Evolutionary conservation across 2,888 invertebrate species (phyloP).

Genomic region (Chaitophorus viminalis): DNA sequence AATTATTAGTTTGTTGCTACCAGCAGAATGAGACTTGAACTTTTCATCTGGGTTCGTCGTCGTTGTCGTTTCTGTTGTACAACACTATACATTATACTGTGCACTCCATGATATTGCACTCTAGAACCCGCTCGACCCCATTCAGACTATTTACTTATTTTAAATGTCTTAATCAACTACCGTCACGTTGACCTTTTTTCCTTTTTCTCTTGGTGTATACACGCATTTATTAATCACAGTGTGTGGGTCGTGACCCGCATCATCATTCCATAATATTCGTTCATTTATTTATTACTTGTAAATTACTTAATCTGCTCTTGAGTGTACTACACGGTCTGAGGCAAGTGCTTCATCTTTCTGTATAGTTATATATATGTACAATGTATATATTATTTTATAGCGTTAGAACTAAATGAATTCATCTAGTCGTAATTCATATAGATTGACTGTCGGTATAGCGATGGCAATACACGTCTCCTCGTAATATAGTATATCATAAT

Average conservation of each 20-base stretch:
- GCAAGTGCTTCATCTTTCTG: not conserved
- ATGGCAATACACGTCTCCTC: not conserved
- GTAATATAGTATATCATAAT: not conserved
- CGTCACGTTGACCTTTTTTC: slow-evolving; percentile 44
- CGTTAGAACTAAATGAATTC: slow-evolving; percentile 1
- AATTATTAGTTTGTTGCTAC: slow-evolving; percentile 28
- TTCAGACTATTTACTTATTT: slow-evolving; percentile 48
- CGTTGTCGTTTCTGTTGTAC: slow-evolving; percentile 10
- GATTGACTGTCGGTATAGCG: slow-evolving; percentile 26
- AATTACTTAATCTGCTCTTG: slow-evolving; percentile 53
- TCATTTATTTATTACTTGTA: slow-evolving; percentile 55
- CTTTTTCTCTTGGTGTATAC: not conserved
- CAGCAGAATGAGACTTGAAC: slow-evolving; percentile 35
- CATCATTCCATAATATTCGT: slow-evolving; percentile 23
- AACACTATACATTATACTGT: not conserved
- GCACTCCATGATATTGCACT: not conserved
- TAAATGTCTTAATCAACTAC: slow-evolving; percentile 56
- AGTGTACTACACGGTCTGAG: not conserved
- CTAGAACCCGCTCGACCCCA: slow-evolving; percentile 31
- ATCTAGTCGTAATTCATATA: slow-evolving; percentile 26
- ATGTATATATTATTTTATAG: too few relatives aligned
- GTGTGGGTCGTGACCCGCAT: slow-evolving; percentile 62
- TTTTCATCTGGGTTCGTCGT: slow-evolving; percentile 24
- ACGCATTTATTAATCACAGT: slow-evolving; percentile 56
- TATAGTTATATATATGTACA: not conserved